phyloP scores from a whole-genome alignment of 2,113 vertebrate genomes.

The Microtus oregoni region DNA sequence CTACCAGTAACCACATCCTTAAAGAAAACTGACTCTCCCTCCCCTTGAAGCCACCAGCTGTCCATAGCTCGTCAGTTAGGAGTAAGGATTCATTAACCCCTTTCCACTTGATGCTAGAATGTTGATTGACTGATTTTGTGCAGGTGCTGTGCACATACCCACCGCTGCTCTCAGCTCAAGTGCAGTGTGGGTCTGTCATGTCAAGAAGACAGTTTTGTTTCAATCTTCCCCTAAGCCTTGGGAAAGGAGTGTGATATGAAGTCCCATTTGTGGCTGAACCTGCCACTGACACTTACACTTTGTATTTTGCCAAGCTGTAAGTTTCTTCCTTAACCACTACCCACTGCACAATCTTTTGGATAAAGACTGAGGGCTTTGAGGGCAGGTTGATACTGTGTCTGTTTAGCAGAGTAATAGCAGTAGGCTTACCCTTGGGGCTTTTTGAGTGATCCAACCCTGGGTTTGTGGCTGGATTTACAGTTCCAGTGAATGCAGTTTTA shows the following conservation, averaged over 20 bases:
- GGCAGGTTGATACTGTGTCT: background rate
- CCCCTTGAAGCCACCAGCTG: background rate
- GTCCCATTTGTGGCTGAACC: background rate
- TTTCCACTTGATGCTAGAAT: too few species aligned
- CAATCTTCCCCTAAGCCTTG: background rate
- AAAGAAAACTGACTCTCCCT: background rate
- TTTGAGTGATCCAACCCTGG: background rate
- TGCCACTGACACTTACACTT: background rate
- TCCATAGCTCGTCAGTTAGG: background rate
- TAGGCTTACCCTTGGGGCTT: background rate
- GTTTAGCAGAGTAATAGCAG: background rate
- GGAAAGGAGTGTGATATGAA: background rate
- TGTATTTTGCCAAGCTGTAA: background rate
- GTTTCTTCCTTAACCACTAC: background rate
- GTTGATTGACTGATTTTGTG: background rate
- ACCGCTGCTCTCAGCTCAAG: too few species aligned
- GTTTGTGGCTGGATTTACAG: background rate
- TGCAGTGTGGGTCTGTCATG: background rate
- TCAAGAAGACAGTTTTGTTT: background rate
- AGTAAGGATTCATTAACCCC: too few species aligned
- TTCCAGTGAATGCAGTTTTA: slow-evolving; percentile 15
- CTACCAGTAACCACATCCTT: background rate
- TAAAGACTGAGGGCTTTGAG: background rate
- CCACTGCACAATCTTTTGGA: background rate
- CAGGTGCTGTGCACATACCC: background rate